These are phyloP conservation scores for Philaethria dido DNA, from an alignment of 2,888 invertebrate species.

Conservation along the genomic window DNA sequence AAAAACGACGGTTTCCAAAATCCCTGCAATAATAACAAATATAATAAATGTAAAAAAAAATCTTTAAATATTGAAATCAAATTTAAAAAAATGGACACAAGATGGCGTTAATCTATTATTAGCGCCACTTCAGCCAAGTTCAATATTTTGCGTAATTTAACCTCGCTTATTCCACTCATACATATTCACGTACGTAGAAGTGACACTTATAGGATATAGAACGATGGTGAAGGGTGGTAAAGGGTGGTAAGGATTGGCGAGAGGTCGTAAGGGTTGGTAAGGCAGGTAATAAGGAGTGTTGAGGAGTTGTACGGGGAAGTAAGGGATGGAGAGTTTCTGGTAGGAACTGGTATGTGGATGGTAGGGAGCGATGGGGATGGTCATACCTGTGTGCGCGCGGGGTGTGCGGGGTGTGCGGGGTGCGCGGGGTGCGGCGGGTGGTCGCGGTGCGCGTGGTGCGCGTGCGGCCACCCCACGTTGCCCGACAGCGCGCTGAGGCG, in stretches of 20 bases:
- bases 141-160: neutral
- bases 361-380: too few relatives aligned
- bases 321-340: neutral
- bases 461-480: constrained; percentile 66
- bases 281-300: too few relatives aligned
- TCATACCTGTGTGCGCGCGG: constrained; percentile 60
- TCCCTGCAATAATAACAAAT: constrained; percentile 17
- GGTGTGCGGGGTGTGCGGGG: constrained; percentile 51
- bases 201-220: too few relatives aligned
- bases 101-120: neutral
- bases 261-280: too few relatives aligned
- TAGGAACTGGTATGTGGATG: too few relatives aligned
- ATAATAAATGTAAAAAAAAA: neutral
- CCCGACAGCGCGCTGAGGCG: constrained; percentile 68
- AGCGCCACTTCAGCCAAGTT: neutral
- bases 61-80: neutral
- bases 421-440: constrained; percentile 48
- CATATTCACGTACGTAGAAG: neutral
- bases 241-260: too few relatives aligned
- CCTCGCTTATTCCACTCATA: neutral
- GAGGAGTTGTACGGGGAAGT: neutral
- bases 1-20: neutral
- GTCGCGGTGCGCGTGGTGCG: constrained; percentile 53
- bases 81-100: neutral
- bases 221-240: too few relatives aligned